Evolutionary conservation across 37 sponge, comb jelly and placozoan species (phyloP).

Genomic region (Aphrocallistes beatrix): DNA sequence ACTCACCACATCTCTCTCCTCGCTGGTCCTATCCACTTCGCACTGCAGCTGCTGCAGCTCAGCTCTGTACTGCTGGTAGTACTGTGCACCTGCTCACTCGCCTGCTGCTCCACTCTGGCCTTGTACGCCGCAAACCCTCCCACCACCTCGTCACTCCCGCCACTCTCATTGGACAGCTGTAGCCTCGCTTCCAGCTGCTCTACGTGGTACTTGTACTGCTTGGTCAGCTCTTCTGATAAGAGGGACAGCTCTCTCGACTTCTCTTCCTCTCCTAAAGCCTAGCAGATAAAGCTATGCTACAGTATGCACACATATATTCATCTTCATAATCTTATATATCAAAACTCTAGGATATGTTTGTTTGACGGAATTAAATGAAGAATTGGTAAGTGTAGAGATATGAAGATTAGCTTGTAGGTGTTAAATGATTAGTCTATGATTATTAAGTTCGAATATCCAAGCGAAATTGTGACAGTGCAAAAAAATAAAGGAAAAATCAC

Average conservation of each 20-base stretch:
- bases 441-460: no score
- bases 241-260: constrained; percentile 2
- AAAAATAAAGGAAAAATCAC: no score
- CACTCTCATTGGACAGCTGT: neutral
- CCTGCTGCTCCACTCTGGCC: neutral
- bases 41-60: neutral
- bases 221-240: neutral
- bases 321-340: no score
- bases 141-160: neutral
- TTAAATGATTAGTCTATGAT: no score
- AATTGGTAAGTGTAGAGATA: no score
- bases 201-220: constrained; percentile 16
- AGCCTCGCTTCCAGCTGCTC: neutral
- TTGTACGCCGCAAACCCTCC: neutral
- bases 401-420: no score
- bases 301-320: no score
- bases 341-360: no score
- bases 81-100: neutral
- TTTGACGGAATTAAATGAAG: no score
- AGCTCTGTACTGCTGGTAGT: constrained; percentile 1
- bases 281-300: no score
- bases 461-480: no score
- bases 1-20: neutral
- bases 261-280: neutral
- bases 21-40: neutral